Evolutionary conservation across 1,140 invertebrate species (phyloP).

Genomic region (Lasaia peninsularis): DNA sequence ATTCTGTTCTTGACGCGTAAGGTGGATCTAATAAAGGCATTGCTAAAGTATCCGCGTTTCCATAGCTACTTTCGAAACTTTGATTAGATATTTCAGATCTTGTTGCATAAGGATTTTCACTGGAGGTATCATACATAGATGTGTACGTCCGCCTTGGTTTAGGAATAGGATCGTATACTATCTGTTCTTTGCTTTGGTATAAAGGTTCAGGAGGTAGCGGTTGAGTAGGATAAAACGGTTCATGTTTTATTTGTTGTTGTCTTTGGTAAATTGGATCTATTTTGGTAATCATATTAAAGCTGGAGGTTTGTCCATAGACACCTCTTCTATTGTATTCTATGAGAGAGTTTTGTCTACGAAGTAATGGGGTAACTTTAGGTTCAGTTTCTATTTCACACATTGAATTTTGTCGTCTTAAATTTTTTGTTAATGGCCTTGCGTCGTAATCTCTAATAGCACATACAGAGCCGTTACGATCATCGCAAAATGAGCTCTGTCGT

Average conservation of each 20-base stretch:
- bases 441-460: constrained; percentile 68
- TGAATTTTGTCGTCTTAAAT: constrained; percentile 66
- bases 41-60: constrained; percentile 52
- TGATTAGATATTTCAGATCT: constrained; percentile 63
- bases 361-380: constrained; percentile 73
- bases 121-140: constrained; percentile 62
- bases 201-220: constrained; percentile 71
- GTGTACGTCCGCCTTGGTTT: constrained; percentile 72
- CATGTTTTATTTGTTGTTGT: constrained; percentile 70
- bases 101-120: constrained; percentile 64
- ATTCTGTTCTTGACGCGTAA: constrained; percentile 49
- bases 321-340: constrained; percentile 74
- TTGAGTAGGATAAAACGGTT: constrained; percentile 71
- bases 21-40: constrained; percentile 61
- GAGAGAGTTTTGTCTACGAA: constrained; percentile 75
- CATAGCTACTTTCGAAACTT: constrained; percentile 63
- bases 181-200: constrained; percentile 72
- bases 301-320: constrained; percentile 59
- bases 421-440: constrained; percentile 54
- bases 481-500: constrained; percentile 72
- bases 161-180: constrained; percentile 71
- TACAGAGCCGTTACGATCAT: constrained; percentile 63
- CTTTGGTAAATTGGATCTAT: constrained; percentile 78
- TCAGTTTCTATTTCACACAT: constrained; percentile 76
- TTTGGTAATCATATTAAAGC: constrained; percentile 77